Conservation (phyloP, 2,797 vertebrate species). For the Serranus cabrilla region DNA sequence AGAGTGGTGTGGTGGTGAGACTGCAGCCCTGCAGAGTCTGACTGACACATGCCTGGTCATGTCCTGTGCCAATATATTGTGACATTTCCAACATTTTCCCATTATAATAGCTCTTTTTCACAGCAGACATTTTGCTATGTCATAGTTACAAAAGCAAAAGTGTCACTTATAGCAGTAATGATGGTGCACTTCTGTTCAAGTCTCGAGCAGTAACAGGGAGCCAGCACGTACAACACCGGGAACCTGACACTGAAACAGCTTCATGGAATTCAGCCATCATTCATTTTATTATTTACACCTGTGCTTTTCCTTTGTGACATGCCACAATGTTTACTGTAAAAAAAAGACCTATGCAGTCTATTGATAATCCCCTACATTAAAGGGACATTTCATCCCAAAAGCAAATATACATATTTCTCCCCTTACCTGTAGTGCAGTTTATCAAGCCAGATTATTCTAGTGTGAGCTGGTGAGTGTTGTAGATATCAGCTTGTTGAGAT, state of each 20-base stretch:
- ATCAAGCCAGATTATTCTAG: no score
- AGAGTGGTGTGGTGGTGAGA: constrained; percentile 17
- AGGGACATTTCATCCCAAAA: no score
- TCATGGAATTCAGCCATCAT: neutral
- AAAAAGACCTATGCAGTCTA: neutral
- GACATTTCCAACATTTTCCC: neutral
- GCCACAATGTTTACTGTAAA: neutral
- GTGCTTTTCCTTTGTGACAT: neutral
- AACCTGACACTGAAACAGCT: neutral
- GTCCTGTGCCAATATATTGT: constrained; percentile 33
- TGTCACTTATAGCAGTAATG: neutral
- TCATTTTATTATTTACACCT: neutral
- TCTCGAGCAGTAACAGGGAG: neutral
- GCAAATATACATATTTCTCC: no score
- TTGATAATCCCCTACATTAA: neutral
- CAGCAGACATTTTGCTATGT: neutral
- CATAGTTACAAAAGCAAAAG: neutral
- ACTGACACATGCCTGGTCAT: constrained; percentile 65
- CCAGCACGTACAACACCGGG: neutral
- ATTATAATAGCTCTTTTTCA: neutral
- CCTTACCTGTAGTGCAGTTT: no score
- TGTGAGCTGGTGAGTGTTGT: no score
- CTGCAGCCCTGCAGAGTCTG: constrained; percentile 47
- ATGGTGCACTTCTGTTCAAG: neutral
- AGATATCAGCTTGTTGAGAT: no score